Percentiles rank a stretch among this genome's conserved stretches.
phyloP scores from a whole-genome alignment of 1,140 invertebrate species.

The Coptotermes formosanus region DNA sequence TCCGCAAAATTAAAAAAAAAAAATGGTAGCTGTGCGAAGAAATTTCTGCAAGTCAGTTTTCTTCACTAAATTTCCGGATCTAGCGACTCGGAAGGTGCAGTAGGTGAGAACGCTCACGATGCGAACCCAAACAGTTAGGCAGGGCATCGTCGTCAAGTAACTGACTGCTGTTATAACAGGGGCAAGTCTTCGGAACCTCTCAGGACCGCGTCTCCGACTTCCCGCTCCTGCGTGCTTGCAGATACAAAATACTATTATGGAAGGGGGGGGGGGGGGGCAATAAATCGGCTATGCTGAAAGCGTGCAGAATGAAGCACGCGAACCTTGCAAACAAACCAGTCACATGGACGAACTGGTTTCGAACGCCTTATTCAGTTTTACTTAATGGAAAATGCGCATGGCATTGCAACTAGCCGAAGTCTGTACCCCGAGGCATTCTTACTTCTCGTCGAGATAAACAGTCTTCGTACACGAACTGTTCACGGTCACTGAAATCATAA shows the following conservation, averaged over 20 bases:
- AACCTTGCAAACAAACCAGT: not conserved
- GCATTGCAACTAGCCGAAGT: not conserved
- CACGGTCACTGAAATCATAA: not conserved
- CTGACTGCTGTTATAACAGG: not conserved
- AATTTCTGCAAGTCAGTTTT: not conserved
- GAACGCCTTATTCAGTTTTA: not conserved
- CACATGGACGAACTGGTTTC: not conserved
- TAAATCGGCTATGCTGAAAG: not conserved
- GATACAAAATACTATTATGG: not conserved
- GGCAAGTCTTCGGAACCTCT: too few relatives aligned
- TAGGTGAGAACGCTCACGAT: not conserved
- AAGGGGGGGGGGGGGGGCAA: too few relatives aligned
- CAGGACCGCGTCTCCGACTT: not conserved
- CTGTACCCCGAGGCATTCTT: not conserved
- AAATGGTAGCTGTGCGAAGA: not conserved
- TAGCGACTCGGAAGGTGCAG: not conserved
- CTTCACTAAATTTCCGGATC: not conserved
- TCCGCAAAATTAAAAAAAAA: too few relatives aligned
- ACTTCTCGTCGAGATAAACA: not conserved
- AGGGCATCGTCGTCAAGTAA: not conserved
- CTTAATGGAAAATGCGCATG: not conserved
- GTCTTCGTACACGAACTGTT: not conserved
- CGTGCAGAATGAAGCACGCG: not conserved
- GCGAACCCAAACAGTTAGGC: not conserved
- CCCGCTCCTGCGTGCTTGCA: not conserved